Evolutionary conservation across 1,140 invertebrate genomes (phyloP).

Genomic region (Brachionus rotundiformis): DNA sequence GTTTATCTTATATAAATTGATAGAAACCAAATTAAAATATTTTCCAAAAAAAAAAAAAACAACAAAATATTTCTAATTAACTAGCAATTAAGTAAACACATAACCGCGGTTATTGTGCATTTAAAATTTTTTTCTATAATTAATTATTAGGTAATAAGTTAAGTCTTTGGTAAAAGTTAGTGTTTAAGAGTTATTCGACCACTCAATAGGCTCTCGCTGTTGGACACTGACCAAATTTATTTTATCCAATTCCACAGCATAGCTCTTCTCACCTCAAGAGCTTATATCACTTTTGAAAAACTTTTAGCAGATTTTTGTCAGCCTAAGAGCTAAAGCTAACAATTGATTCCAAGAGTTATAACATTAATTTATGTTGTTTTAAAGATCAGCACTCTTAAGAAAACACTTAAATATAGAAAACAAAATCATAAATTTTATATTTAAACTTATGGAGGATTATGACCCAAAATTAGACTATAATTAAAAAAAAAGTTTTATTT

Average conservation of each 20-base stretch:
- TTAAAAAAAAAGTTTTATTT: not conserved
- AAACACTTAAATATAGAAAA: not conserved
- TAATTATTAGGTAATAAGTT: not conserved
- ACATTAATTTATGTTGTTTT: not conserved
- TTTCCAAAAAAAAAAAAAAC: not conserved
- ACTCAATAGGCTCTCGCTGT: too few relatives aligned
- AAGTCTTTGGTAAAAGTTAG: not conserved
- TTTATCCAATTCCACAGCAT: not conserved
- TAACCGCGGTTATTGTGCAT: too few relatives aligned
- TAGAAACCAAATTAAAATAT: not conserved
- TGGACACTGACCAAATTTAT: too few relatives aligned
- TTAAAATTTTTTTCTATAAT: not conserved
- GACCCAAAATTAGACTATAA: not conserved
- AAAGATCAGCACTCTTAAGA: slow-evolving; percentile 13
- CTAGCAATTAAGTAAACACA: not conserved
- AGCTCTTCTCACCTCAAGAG: not conserved
- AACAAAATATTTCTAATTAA: not conserved
- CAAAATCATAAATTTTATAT: not conserved
- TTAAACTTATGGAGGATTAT: not conserved
- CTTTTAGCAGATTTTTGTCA: slow-evolving; percentile 13
- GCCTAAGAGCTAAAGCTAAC: slow-evolving; percentile 1
- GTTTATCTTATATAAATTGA: not conserved
- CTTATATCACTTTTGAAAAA: slow-evolving; percentile 17
- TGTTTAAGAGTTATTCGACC: too few relatives aligned
- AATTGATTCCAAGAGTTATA: not conserved